Conservation (phyloP, 2,113 vertebrate genomes). For the Macaca fascicularis region DNA sequence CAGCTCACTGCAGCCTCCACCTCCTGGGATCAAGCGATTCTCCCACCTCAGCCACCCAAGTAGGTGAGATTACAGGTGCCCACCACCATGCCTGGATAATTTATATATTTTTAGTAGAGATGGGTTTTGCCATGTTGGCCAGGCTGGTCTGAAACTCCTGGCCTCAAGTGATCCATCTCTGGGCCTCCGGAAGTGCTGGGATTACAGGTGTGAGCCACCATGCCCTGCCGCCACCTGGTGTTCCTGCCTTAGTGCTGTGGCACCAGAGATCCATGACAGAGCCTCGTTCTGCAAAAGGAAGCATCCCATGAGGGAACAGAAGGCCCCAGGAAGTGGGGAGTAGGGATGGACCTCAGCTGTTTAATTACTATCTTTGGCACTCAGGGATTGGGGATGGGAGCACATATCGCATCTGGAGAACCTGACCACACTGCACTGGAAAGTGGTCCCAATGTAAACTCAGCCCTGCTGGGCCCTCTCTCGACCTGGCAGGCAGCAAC, state of each 20-base stretch:
- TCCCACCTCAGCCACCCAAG: no score
- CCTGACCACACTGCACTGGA: not conserved
- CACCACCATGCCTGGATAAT: no score
- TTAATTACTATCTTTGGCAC: not conserved
- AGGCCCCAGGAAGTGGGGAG: not conserved
- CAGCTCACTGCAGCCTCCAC: no score
- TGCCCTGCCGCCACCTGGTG: no score
- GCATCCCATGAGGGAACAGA: not conserved
- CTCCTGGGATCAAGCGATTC: no score
- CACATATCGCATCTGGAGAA: not conserved
- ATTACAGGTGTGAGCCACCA: no score
- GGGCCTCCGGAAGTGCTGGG: no score
- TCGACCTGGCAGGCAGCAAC: not conserved
- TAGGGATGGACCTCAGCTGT: not conserved
- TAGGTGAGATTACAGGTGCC: no score
- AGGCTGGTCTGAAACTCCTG: no score
- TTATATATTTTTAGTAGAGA: no score
- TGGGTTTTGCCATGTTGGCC: no score
- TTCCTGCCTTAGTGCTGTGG: not conserved
- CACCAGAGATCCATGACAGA: not conserved
- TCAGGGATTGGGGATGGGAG: not conserved
- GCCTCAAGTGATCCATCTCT: no score
- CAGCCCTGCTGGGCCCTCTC: not conserved
- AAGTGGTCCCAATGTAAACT: accelerated
- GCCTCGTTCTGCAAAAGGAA: not conserved